A percentile compares a stretch with the other conserved stretches of the same genome.
These are phyloP conservation scores for Acrobasis repandana DNA, from an alignment of 2,888 invertebrate genomes.

Conservation along the genomic window DNA sequence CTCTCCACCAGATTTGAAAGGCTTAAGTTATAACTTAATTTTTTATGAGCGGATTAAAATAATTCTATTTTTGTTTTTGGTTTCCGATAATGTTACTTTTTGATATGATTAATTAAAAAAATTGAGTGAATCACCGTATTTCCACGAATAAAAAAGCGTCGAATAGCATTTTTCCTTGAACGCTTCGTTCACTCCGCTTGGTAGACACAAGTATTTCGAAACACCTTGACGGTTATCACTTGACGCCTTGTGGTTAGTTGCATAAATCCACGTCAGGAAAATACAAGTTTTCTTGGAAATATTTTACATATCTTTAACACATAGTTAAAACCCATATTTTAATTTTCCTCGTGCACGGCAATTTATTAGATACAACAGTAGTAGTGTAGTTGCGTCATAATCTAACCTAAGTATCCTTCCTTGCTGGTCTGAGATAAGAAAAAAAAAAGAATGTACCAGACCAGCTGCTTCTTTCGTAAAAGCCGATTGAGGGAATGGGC, in stretches of 20 bases:
- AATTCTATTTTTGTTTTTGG: too few species aligned
- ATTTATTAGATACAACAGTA: neutral
- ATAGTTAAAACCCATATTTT: neutral
- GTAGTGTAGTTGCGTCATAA: neutral
- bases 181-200: neutral
- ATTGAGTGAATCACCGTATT: neutral
- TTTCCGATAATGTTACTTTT: too few species aligned
- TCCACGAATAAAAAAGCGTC: neutral
- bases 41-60: too few species aligned
- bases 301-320: neutral
- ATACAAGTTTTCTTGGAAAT: conserved; percentile 8
- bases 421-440: too few species aligned
- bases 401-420: too few species aligned
- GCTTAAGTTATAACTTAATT: too few species aligned
- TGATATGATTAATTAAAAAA: too few species aligned
- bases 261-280: neutral
- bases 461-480: too few species aligned
- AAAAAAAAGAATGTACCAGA: too few species aligned
- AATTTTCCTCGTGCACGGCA: neutral
- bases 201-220: neutral
- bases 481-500: too few species aligned
- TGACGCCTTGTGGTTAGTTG: neutral
- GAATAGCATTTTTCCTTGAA: conserved; percentile 3
- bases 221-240: neutral
- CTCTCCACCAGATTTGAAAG: too few species aligned